phyloP scores from a whole-genome alignment of 2,113 vertebrate species.

The Ascaphus truei region DNA sequence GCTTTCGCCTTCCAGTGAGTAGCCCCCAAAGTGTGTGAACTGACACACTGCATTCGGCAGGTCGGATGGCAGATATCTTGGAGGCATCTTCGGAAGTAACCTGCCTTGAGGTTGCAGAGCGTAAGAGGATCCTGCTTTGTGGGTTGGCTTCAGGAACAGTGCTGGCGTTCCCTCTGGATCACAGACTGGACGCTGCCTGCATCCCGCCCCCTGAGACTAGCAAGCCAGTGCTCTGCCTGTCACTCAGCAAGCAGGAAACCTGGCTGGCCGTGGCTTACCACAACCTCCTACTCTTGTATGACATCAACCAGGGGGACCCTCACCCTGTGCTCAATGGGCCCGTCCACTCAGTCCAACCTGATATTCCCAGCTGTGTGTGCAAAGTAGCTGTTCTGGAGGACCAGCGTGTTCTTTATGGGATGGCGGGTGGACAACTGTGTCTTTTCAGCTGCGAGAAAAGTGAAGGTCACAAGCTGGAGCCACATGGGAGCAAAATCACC shows the following conservation, averaged over 20 bases:
- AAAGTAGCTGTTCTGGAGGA: constrained; percentile 54
- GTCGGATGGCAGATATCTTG: constrained; percentile 45
- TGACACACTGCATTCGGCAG: too few species aligned
- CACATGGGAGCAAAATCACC: constrained; percentile 59
- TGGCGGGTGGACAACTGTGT: constrained; percentile 46
- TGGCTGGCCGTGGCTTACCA: constrained; percentile 56
- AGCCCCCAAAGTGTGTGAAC: not conserved
- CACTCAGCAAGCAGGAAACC: constrained; percentile 56
- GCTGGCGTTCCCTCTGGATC: constrained; percentile 66
- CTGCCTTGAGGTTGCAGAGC: constrained; percentile 65
- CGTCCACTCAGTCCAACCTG: constrained; percentile 42
- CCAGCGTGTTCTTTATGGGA: constrained; percentile 58
- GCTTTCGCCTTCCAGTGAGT: not conserved
- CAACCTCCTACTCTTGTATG: constrained; percentile 55
- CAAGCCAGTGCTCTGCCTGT: constrained; percentile 45
- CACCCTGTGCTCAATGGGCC: constrained; percentile 59
- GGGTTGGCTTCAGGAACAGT: constrained; percentile 65
- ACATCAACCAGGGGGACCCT: constrained; percentile 55
- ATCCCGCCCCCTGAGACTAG: constrained; percentile 68
- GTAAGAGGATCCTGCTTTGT: constrained; percentile 60
- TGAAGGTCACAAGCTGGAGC: constrained; percentile 50
- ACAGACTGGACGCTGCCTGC: constrained; percentile 60
- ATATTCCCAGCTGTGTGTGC: constrained; percentile 53
- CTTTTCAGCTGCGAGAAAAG: constrained; percentile 46
- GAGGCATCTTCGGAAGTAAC: constrained; percentile 54